Evolutionary conservation across 1,140 invertebrate genomes (phyloP).

Genomic region (Drosophila neocordata): DNA sequence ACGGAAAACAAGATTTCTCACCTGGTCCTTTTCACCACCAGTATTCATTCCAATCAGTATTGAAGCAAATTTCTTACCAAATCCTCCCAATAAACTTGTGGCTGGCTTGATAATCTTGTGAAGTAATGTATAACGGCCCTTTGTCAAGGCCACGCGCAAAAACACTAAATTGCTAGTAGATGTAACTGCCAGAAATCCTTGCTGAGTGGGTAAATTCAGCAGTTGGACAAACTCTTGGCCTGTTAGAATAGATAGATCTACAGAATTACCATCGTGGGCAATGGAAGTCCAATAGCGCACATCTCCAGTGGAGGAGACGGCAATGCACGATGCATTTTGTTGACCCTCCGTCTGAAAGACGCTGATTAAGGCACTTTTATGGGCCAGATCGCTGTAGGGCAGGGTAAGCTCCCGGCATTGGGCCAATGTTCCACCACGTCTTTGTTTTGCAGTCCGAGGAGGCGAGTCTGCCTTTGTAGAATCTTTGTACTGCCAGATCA

Average conservation of each 20-base stretch:
- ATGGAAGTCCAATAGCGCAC: constrained; percentile 96
- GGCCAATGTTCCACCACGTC: constrained; percentile 78
- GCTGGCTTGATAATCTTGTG: constrained; percentile 90
- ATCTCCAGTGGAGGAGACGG: constrained; percentile 96
- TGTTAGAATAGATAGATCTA: constrained; percentile 92
- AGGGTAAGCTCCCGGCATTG: constrained; percentile 92
- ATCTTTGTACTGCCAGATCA: constrained; percentile 93
- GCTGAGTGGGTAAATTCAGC: constrained; percentile 86
- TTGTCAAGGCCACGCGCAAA: constrained; percentile 86
- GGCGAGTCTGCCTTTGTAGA: constrained; percentile 44
- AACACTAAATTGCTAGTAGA: constrained; percentile 94
- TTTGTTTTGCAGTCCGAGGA: constrained; percentile 63
- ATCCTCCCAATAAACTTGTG: constrained; percentile 93
- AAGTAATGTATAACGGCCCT: constrained; percentile 87
- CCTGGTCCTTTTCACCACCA: constrained; percentile 89
- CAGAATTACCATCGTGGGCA: constrained; percentile 92
- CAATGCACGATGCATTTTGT: constrained; percentile 93
- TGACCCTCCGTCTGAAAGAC: constrained; percentile 89
- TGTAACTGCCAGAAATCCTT: constrained; percentile 93
- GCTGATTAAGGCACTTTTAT: constrained; percentile 94
- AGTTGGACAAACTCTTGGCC: constrained; percentile 93
- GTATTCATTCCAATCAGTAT: constrained; percentile 93
- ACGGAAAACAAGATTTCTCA: constrained; percentile 80
- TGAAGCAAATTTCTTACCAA: constrained; percentile 92
- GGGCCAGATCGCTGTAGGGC: constrained; percentile 95